Evolutionary conservation across 2,888 invertebrate genomes (phyloP), one percentile per base, ranked within the genome.

Genomic region (Beris morrisii): DNA sequence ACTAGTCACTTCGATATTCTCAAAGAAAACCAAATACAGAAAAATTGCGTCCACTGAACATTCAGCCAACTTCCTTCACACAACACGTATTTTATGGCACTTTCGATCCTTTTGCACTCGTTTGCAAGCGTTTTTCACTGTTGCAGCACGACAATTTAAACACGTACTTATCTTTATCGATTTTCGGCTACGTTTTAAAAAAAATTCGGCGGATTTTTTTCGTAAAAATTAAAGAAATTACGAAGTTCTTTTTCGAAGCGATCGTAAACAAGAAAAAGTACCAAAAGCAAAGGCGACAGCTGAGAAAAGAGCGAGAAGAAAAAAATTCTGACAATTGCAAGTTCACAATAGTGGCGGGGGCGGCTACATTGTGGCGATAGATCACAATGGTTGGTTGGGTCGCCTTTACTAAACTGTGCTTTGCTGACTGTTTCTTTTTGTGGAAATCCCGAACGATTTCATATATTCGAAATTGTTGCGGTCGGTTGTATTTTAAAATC

Each of bases 211-310:
- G 15, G 44, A 5, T 15, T 13, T 43, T 11, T 44, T 56, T 48
- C 5, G 9, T 32, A 50, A 15, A n/a, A 31, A 32, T 46, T 7
- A 12, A 15, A 12, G 13, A 31, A 59, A 59, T 48, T 59, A n/a
- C 48, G 32, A 46, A 48, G 11, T 32, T 31, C 13, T 48, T 12
- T 15, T 22, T 30, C 38, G 38, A 15, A 32, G 50, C 61, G 61
- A 52, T 61, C 61, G 50, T 61, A 61, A 61, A 61, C 61, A 61
- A 50, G 61, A 52, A 50, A 61, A 59, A 52, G 22, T 22, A 22
- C 22, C 22, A 52, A 12, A 38, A 22, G 15, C 52, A 61, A 61
- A 52, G 50, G 52, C 59, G 59, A 59, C 59, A 59, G 59, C 59
- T 50, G 59, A 59, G 59, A 31, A n/a, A n/a, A 45, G 58, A 15